phyloP scores from a whole-genome alignment of 2,113 vertebrate genomes.

The Corydoras maculifer region DNA sequence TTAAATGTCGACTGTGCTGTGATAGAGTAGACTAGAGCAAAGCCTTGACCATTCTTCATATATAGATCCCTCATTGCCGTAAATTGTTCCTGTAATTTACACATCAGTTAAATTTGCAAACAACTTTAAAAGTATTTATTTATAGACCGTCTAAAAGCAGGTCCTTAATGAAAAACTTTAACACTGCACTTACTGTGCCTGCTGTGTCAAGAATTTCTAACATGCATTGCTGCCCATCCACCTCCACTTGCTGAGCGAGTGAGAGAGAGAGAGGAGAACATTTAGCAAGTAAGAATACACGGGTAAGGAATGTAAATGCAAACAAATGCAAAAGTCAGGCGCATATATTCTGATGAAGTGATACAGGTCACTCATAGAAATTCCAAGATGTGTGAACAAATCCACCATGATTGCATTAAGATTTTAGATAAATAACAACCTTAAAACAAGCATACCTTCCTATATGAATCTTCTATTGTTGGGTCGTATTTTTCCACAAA shows the following conservation, averaged over 20 bases:
- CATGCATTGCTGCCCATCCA: conserved; percentile 98
- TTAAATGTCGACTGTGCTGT: conserved; percentile 98
- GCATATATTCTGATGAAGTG: background rate
- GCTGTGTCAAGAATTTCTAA: conserved; percentile 97
- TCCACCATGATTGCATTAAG: background rate
- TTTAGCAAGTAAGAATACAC: background rate
- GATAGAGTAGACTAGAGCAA: conserved; percentile 98
- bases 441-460: conserved; percentile 76
- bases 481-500: conserved; percentile 99
- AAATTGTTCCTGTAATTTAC: conserved; percentile 82
- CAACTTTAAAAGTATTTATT: too few relatives aligned
- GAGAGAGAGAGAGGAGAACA: conserved; percentile 25
- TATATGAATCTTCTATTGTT: conserved; percentile 99
- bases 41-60: conserved; percentile 99
- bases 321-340: background rate
- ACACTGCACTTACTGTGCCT: conserved; percentile 80
- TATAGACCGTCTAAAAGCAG: too few relatives aligned
- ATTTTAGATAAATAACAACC: background rate
- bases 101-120: background rate
- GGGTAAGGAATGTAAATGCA: background rate
- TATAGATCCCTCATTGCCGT: conserved; percentile 98
- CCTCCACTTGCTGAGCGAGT: conserved; percentile 87
- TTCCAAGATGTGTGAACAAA: background rate
- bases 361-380: background rate
- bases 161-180: background rate